Conservation (phyloP, 2,797 vertebrate genomes). For the Otolemur crassicaudatus region DNA sequence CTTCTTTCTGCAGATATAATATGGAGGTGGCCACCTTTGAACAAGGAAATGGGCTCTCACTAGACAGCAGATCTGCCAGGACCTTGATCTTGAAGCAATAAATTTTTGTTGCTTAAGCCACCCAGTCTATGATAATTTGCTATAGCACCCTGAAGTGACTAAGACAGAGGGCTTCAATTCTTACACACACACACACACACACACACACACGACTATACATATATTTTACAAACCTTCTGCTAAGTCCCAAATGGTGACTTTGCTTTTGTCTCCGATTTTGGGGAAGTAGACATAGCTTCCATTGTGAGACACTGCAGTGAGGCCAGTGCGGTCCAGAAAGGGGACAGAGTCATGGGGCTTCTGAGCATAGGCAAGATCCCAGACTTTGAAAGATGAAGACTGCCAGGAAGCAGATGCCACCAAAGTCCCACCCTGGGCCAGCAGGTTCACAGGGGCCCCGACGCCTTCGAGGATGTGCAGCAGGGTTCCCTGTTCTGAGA, state of each 20-base stretch:
- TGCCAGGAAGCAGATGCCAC: constrained; percentile 88
- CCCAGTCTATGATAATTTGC: accelerated
- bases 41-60: neutral
- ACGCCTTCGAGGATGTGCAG: constrained; percentile 86
- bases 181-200: neutral
- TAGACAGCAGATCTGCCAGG: accelerated
- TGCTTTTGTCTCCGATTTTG: constrained; percentile 84
- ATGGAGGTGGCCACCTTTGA: neutral
- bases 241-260: constrained; percentile 90
- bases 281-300: constrained; percentile 88
- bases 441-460: constrained; percentile 85
- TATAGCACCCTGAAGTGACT: accelerated
- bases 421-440: constrained; percentile 75
- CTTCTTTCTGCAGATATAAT: neutral
- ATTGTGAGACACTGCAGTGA: constrained; percentile 84
- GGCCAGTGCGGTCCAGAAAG: constrained; percentile 86
- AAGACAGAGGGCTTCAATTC: neutral
- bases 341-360: constrained; percentile 78
- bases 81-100: neutral
- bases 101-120: neutral
- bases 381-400: constrained; percentile 84
- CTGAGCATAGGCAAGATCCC: constrained; percentile 87
- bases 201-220: too few relatives aligned
- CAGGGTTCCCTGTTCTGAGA: constrained; percentile 88
- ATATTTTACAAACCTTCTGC: constrained; percentile 85